phyloP scores from a whole-genome alignment of 2,113 vertebrate species.

The Zosterops pallidus region DNA sequence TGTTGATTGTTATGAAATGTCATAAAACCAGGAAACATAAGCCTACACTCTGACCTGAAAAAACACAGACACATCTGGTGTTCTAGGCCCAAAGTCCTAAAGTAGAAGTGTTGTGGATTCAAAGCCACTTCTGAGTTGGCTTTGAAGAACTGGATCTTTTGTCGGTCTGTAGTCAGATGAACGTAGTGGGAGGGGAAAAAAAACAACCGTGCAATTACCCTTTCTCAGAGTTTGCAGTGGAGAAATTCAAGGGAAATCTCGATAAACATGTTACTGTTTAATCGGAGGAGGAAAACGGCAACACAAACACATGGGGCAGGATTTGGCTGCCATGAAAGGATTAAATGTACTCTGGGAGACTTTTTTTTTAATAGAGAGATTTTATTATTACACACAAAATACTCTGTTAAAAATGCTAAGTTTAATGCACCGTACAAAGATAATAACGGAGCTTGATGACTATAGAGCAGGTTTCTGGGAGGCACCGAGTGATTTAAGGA shows the following conservation, averaged over 20 bases:
- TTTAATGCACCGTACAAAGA: not conserved
- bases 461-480: not conserved
- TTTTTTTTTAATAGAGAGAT: not conserved
- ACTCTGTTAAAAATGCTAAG: not conserved
- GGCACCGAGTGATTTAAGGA: conserved; percentile 9
- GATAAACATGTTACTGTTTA: conserved; percentile 63
- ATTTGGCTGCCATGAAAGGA: conserved; percentile 52
- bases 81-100: conserved; percentile 59
- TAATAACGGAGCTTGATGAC: not conserved
- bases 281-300: conserved; percentile 39
- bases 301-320: conserved; percentile 36
- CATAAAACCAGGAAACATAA: conserved; percentile 9
- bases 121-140: conserved; percentile 55
- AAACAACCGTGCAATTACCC: conserved; percentile 19
- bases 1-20: conserved; percentile 13
- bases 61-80: conserved; percentile 31
- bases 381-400: conserved; percentile 24
- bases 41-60: conserved; percentile 7
- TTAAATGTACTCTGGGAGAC: conserved; percentile 14
- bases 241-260: conserved; percentile 55
- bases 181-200: not conserved
- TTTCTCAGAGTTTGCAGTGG: conserved; percentile 13
- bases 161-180: conserved; percentile 20
- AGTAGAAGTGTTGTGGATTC: conserved; percentile 45
- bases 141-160: conserved; percentile 41